Conservation (phyloP, 2,113 vertebrate species). For the Thymallus thymallus region DNA sequence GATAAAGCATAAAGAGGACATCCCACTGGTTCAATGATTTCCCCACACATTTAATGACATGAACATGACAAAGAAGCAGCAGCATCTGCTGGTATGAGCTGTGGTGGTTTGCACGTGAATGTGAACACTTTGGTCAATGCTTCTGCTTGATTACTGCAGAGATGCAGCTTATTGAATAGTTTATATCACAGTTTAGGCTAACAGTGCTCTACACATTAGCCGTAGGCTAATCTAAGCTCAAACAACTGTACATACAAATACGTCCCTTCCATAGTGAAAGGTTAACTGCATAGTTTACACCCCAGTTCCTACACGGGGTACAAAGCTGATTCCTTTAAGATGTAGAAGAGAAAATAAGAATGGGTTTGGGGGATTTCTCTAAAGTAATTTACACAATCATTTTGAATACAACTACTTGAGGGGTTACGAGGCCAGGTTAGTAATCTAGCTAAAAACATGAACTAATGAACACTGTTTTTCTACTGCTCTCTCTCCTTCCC, state of each 20-base stretch:
- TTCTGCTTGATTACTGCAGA: conserved; percentile 3
- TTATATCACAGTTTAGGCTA: background rate
- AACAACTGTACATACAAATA: background rate
- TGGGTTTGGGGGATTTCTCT: too few species aligned
- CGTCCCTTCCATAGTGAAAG: background rate
- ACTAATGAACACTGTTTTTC: background rate
- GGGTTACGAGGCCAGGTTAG: too few species aligned
- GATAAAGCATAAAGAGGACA: background rate
- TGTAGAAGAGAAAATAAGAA: background rate
- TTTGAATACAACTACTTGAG: too few species aligned
- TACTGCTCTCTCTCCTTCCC: background rate
- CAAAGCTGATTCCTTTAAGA: background rate
- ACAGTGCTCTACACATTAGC: background rate
- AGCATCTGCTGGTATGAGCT: background rate
- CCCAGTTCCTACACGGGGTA: background rate
- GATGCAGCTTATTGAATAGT: background rate
- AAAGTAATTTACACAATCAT: too few species aligned
- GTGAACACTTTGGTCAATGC: conserved; percentile 4
- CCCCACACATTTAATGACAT: background rate
- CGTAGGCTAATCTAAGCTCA: background rate
- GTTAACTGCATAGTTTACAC: background rate
- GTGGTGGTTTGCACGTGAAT: background rate
- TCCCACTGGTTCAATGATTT: background rate
- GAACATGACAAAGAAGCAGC: background rate
- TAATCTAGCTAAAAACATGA: too few species aligned